These are phyloP conservation scores for Geopemphigus sp. DNA, from an alignment of 1,140 invertebrate species.

Conservation along the genomic window DNA sequence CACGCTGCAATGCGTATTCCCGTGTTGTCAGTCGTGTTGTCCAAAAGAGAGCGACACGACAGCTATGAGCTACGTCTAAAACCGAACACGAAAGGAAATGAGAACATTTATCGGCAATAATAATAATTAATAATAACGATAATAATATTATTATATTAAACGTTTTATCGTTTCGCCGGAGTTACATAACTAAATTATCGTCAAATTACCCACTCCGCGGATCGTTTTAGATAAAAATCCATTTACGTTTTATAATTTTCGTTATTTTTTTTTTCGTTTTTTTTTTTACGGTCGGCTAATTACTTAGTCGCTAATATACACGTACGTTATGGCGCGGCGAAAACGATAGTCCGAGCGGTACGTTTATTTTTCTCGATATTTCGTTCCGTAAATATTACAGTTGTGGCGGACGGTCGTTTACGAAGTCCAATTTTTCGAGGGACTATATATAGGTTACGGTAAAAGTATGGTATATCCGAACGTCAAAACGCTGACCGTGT, in stretches of 20 bases:
- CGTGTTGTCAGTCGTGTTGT: slow-evolving; percentile 66
- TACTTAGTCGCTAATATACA: no score
- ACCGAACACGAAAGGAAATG: no score
- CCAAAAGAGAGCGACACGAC: slow-evolving; percentile 46
- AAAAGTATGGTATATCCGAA: no score
- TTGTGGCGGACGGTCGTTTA: no score
- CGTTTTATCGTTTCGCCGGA: slow-evolving; percentile 6
- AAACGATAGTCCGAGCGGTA: no score
- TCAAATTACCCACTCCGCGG: neutral
- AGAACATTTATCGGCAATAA: slow-evolving; percentile 5
- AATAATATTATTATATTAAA: slow-evolving; percentile 12
- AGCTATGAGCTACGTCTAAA: slow-evolving; percentile 41
- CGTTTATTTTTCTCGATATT: no score
- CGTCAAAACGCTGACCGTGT: no score
- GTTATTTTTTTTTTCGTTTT: neutral
- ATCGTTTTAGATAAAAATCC: slow-evolving; percentile 11
- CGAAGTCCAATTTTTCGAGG: no score
- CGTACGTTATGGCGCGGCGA: neutral
- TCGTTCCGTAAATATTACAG: no score
- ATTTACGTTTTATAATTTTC: neutral
- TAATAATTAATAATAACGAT: slow-evolving; percentile 1
- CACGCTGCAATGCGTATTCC: slow-evolving; percentile 79
- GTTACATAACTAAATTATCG: neutral
- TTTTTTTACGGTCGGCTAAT: neutral
- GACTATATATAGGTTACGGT: no score